Evolutionary conservation across 2,888 invertebrate genomes (phyloP), one percentile per base, ranked within the genome.

Genomic region (Julus scandinavius): DNA sequence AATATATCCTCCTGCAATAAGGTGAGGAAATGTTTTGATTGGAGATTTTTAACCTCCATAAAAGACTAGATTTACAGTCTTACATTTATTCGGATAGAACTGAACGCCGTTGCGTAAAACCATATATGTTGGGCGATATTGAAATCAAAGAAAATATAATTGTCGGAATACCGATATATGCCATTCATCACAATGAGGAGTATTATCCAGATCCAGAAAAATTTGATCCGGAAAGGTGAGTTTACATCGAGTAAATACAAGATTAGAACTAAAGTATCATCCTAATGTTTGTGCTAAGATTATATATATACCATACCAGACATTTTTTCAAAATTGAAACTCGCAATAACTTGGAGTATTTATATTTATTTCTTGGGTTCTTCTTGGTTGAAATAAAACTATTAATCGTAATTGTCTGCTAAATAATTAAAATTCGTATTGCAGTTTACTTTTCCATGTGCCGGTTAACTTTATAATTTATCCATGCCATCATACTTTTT

Each of bases 1-100:
- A 72, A 94, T 94, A 90, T 94, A 94, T 91, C 94, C 94, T 6
- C 93, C 94, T 7, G 94, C 94, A 1, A 93, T 94, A 1, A 91
- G 93, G 45, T 63, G 83, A 15, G 41, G 49, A 17, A 50, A 4
- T 0, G n/a, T n/a, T n/a, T n/a, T 17, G 3, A 13, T 0, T 58
- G 0, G n/a, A 58, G n/a, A 58, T 5, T n/a, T 58, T 58, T 6
- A 17, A 58, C 0, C 58, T 58, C n/a, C n/a, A 58, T 58, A 58
- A n/a, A 58, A n/a, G 17, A 58, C 4, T n/a, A 54, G 3, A 29
- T 58, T 58, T 58, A 17, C n/a, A 58, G 17, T 58, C n/a, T n/a
- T n/a, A 3, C 58, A 41, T 87, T 87, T 17, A 4, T 15, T 58
- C n/a, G 17, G 2, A 9, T 45, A 89, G 89, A 54, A 54, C 50